Base-by-base conservation (phyloP, 1,140 invertebrate genomes). In the Schlechtendalia chinensis region DNA sequence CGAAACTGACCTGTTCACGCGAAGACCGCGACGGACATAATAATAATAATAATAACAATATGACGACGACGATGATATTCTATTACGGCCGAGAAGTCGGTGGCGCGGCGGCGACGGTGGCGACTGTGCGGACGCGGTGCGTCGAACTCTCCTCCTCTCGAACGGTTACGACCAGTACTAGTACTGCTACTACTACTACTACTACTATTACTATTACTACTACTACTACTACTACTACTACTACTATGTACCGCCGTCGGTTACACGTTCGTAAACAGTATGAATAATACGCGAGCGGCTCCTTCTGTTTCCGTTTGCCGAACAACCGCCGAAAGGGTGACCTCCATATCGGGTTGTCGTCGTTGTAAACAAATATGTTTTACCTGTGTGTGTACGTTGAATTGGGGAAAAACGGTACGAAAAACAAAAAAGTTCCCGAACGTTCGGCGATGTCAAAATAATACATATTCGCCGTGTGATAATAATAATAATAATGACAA, bases 1-100 rank as follows among this genome's bases (percentile, higher is more conserved):
- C n/a, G 39, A 61, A 79, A 79, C 75, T 79, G 75, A 79, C 75
- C 58, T 79, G 75, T 22, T 39, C 10, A 50, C 75, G 75, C 75
- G 56, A 63, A 59, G 75, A 79, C 75, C 63, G 75, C 39, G 75
- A 50, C 29, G 75, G 45, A 22, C 47, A 50, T 79, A 77, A 77
- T 77, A 54, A 54, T 32, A 24, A 32, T 54, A 72, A 29, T n/a
- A n/a, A n/a, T n/a, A n/a, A n/a, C n/a, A n/a, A n/a, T n/a, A n/a
- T n/a, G n/a, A n/a, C n/a, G n/a, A n/a, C n/a, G n/a, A n/a, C n/a
- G n/a, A n/a, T n/a, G n/a, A n/a, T 29, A 72, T 53, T 22, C 14
- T 29, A 45, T 56, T 29, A 54, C 50, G 29, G 61, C 6, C 14
- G 63, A 39, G 22, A 19, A 17, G 27, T 12, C 47, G 72, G 17